Conservation (phyloP, 2,888 invertebrate species). For the Zaprionus lineosus region DNA sequence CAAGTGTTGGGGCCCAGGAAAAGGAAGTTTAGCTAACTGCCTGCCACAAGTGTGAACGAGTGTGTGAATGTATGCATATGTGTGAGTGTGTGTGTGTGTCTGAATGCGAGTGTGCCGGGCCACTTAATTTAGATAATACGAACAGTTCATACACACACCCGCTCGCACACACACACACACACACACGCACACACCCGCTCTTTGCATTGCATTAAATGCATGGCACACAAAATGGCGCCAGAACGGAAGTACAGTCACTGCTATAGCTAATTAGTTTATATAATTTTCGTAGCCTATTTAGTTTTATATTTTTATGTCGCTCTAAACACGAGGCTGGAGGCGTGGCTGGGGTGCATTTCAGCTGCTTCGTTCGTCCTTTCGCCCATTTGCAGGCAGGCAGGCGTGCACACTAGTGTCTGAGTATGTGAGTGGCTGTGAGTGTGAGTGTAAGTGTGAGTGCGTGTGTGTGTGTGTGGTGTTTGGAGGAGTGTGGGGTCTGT, state of each 20-base stretch:
- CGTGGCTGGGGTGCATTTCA: slow-evolving; percentile 20
- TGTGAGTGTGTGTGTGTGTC: no score
- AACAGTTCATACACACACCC: slow-evolving; percentile 20
- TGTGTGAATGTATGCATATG: no score
- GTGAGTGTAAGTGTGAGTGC: slow-evolving; percentile 8
- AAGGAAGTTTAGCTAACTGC: slow-evolving; percentile 69
- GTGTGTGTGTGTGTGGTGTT: slow-evolving; percentile 8
- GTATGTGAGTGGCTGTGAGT: background rate
- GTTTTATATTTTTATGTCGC: slow-evolving; percentile 23
- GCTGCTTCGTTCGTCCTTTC: slow-evolving; percentile 9
- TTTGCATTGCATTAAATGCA: background rate
- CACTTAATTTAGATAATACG: slow-evolving; percentile 74
- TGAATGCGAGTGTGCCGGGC: slow-evolving; percentile 49
- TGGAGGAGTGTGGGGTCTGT: no score
- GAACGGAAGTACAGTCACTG: slow-evolving; percentile 61
- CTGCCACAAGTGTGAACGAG: slow-evolving; percentile 49
- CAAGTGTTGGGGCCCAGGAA: slow-evolving; percentile 55
- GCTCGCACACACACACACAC: slow-evolving; percentile 2
- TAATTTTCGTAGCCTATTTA: slow-evolving; percentile 73
- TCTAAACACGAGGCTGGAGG: slow-evolving; percentile 16
- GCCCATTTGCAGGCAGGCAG: slow-evolving; percentile 45
- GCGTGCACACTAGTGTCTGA: slow-evolving; percentile 35
- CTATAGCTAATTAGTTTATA: slow-evolving; percentile 72
- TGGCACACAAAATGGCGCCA: slow-evolving; percentile 45
- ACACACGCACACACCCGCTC: slow-evolving; percentile 1